phyloP scores from a whole-genome alignment of 2,797 vertebrate species.

The Sarcoramphus papa region DNA sequence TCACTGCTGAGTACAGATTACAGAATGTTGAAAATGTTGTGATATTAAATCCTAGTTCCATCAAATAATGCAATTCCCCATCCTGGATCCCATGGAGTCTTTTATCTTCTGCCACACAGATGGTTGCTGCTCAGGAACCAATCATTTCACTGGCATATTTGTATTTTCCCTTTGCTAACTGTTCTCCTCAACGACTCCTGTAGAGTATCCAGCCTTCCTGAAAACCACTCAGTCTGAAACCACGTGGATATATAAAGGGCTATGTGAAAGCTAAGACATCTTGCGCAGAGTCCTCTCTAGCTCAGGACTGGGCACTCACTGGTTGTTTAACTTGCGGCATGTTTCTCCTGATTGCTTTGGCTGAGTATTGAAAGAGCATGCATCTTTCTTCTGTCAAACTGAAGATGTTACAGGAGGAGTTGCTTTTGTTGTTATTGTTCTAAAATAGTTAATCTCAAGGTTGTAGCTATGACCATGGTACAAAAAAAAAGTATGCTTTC shows the following conservation, averaged over 20 bases:
- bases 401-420: not conserved
- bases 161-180: not conserved
- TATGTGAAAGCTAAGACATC: not conserved
- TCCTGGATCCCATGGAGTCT: not conserved
- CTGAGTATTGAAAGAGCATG: not conserved
- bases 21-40: not conserved
- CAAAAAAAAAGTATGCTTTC: not conserved
- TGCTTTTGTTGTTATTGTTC: not conserved
- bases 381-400: accelerated
- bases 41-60: not conserved
- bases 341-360: not conserved
- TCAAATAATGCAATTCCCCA: not conserved
- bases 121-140: not conserved
- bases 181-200: not conserved
- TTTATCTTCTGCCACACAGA: not conserved
- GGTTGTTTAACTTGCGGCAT: not conserved
- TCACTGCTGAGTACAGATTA: not conserved
- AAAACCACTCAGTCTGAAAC: not conserved
- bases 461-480: not conserved
- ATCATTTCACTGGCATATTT: not conserved
- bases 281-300: not conserved
- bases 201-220: not conserved
- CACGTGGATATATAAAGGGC: accelerated
- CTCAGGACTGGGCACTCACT: not conserved
- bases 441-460: not conserved